Conservation (phyloP, 2,888 invertebrate genomes). For the Platyscelio sp. region DNA sequence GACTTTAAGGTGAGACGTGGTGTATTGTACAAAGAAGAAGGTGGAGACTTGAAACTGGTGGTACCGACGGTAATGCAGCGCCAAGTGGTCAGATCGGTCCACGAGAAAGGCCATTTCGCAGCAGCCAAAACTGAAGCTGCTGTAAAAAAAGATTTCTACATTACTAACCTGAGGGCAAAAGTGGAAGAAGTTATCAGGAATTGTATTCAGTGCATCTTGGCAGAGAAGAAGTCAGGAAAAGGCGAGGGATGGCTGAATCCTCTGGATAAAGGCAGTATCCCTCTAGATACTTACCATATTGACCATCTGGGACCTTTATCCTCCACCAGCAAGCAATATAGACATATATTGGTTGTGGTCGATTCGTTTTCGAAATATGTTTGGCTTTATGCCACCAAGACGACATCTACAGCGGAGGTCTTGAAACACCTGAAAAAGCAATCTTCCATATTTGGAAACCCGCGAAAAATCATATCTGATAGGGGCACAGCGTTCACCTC, state of each 20-base stretch:
- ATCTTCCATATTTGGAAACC: not conserved
- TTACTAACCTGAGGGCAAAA: not conserved
- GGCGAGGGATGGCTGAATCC: not conserved
- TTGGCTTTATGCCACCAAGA: not conserved
- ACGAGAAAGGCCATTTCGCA: not conserved
- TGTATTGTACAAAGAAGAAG: not conserved
- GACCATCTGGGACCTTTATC: slow-evolving; percentile 4
- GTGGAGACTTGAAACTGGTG: not conserved
- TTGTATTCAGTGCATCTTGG: not conserved
- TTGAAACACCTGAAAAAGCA: not conserved
- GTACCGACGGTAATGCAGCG: not conserved
- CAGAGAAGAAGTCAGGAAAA: not conserved
- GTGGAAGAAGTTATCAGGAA: not conserved
- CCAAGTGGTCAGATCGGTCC: too few species aligned
- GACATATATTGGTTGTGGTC: not conserved
- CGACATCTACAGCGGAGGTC: not conserved
- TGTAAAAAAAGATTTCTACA: not conserved
- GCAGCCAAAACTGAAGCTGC: not conserved
- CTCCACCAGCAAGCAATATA: not conserved
- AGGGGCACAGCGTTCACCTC: not conserved
- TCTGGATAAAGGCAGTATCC: not conserved
- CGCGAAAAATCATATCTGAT: not conserved
- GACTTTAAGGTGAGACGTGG: not conserved
- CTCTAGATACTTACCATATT: not conserved
- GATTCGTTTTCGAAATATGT: slow-evolving; percentile 10